Conservation (phyloP, 2,113 vertebrate species). For the Rattus norvegicus region DNA sequence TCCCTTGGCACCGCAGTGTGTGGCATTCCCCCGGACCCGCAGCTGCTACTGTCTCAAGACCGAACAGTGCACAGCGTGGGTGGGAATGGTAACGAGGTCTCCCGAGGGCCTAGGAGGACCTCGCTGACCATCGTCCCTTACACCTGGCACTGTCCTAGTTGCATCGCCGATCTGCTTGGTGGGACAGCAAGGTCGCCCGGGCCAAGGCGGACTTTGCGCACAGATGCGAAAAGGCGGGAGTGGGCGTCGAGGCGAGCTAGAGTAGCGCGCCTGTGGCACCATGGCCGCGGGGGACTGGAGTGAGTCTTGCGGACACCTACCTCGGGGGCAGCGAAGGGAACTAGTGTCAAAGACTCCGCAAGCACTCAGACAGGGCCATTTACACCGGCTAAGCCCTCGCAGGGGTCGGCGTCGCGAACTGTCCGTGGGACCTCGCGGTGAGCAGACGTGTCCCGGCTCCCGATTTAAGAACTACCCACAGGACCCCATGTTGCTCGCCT, state of each 20-base stretch:
- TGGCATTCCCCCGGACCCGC: neutral
- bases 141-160: neutral
- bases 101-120: neutral
- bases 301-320: neutral
- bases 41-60: neutral
- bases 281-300: neutral
- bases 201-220: neutral
- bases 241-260: neutral
- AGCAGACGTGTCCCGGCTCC: neutral
- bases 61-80: neutral
- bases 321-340: neutral
- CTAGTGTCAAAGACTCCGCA: too few relatives aligned
- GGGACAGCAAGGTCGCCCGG: neutral
- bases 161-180: neutral
- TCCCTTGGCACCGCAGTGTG: neutral
- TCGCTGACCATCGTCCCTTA: neutral
- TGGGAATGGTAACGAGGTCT: neutral
- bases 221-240: constrained; percentile 62
- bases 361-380: neutral
- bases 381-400: neutral
- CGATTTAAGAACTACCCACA: neutral
- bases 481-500: too few relatives aligned
- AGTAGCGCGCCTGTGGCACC: neutral
- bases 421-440: neutral
- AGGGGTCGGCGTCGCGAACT: neutral